These are phyloP conservation scores for Drosophila atroscutellata DNA, from an alignment of 2,888 invertebrate species.

Conservation along the genomic window DNA sequence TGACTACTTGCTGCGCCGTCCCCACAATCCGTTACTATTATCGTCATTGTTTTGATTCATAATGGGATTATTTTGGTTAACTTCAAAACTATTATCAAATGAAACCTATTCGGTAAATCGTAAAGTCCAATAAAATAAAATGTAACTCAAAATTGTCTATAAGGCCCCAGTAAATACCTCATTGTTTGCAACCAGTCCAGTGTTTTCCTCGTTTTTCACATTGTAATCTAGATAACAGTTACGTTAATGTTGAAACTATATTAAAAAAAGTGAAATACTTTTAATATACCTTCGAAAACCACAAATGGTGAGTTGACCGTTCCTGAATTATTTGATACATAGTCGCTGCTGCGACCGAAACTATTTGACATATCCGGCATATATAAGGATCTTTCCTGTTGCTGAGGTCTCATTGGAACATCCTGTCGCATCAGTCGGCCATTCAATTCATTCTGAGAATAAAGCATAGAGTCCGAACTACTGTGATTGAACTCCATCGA, in stretches of 20 bases:
- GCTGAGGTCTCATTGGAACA: not conserved
- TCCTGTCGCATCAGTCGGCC: not conserved
- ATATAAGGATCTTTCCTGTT: not conserved
- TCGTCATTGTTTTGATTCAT: not conserved
- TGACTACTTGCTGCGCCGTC: constrained; percentile 22
- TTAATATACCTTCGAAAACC: constrained; percentile 26
- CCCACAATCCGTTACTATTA: constrained; percentile 9
- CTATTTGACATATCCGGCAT: not conserved
- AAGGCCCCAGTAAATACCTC: constrained; percentile 5
- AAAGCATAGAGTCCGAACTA: not conserved
- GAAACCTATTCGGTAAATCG: not conserved
- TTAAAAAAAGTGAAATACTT: not conserved
- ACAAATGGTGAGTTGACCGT: constrained; percentile 14
- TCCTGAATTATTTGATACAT: not conserved
- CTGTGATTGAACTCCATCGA: not conserved
- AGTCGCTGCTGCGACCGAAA: constrained; percentile 7
- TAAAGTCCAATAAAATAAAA: not conserved
- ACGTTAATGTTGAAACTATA: not conserved
- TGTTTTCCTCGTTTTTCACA: not conserved
- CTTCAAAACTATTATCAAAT: not conserved
- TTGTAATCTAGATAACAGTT: not conserved
- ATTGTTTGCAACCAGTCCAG: not conserved
- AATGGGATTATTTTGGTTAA: not conserved
- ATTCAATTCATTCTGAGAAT: not conserved
- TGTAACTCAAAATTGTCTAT: not conserved